Evolutionary conservation across 2,888 invertebrate species (phyloP).

Genomic region (Cataglyphis rosenhaueri): DNA sequence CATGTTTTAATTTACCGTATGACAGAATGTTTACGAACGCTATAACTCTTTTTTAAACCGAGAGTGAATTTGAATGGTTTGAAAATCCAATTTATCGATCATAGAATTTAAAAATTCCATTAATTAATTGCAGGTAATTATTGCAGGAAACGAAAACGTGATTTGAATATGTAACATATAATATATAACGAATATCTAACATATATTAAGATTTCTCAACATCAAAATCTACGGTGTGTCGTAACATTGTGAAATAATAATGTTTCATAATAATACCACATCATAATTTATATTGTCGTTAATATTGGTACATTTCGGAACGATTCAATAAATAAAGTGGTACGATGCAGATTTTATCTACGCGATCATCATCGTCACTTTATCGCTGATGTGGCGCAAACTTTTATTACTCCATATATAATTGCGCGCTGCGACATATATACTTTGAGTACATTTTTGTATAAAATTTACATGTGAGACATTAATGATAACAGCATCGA

Average conservation of each 20-base stretch:
- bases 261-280: background rate
- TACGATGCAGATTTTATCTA: slow-evolving; percentile 19
- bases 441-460: slow-evolving; percentile 27
- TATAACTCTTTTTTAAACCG: background rate
- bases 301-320: background rate
- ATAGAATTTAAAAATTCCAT: background rate
- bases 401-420: slow-evolving; percentile 52
- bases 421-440: slow-evolving; percentile 41
- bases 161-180: background rate
- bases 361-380: background rate
- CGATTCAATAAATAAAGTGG: slow-evolving; percentile 18
- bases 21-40: background rate
- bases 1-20: background rate
- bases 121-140: background rate
- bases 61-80: background rate
- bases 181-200: background rate
- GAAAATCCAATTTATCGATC: background rate
- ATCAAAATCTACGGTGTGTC: background rate
- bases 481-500: slow-evolving; percentile 27
- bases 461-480: slow-evolving; percentile 41
- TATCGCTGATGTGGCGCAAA: slow-evolving; percentile 11
- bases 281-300: slow-evolving; percentile 2
- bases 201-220: background rate
- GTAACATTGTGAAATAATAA: background rate
- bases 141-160: background rate